Evolutionary conservation across 2,888 invertebrate species (phyloP).

Genomic region (Phaedon cochleariae): DNA sequence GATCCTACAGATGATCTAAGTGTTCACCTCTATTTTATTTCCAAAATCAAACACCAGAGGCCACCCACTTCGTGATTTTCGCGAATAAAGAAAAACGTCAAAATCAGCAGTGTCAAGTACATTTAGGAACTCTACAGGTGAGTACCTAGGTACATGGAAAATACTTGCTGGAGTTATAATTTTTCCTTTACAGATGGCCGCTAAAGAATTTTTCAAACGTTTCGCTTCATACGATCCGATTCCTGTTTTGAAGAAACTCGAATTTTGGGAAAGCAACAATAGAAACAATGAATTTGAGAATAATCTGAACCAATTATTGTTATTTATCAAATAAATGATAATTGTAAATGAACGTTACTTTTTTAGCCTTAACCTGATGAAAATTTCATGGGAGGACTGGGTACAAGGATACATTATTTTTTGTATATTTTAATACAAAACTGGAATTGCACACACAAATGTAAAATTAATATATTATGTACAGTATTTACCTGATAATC

Average conservation of each 20-base stretch:
- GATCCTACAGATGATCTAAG: too few species aligned
- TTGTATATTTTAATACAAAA: constrained; percentile 49
- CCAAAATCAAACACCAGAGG: too few species aligned
- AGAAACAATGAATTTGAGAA: constrained; percentile 42
- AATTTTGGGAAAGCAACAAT: constrained; percentile 31
- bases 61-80: too few species aligned
- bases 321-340: constrained; percentile 17
- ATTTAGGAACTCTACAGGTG: constrained; percentile 75
- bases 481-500: constrained; percentile 27
- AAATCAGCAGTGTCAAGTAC: too few species aligned
- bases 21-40: too few species aligned
- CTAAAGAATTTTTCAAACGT: constrained; percentile 66
- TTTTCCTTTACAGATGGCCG: constrained; percentile 61
- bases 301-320: constrained; percentile 36
- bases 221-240: constrained; percentile 63
- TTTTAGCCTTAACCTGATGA: too few species aligned
- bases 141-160: constrained; percentile 25
- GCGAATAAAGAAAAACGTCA: too few species aligned
- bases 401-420: constrained; percentile 36
- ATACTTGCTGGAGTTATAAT: constrained; percentile 1
- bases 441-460: constrained; percentile 48
- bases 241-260: constrained; percentile 47
- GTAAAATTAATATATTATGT: constrained; percentile 45
- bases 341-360: neutral
- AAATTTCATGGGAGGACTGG: too few species aligned